Evolutionary conservation across 1,140 invertebrate species (phyloP), one percentile per base, ranked within the genome.

Genomic region (Triops cancriformis): DNA sequence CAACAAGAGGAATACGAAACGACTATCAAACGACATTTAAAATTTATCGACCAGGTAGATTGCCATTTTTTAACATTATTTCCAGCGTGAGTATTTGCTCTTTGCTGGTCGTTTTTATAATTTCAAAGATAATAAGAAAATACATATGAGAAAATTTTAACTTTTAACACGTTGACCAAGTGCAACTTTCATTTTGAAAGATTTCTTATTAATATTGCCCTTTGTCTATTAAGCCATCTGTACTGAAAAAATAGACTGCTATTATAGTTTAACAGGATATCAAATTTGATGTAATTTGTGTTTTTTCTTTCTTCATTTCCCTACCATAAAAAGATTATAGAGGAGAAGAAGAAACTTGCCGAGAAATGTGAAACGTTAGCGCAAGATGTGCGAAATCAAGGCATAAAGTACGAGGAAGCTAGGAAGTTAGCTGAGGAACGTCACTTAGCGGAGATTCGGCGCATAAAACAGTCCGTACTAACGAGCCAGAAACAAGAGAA

Each of bases 1-100:
- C 87, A 90, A 78, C 90, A 91, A 81, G 87, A 87, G 26, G 90
- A 91, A 81, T 90, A 88, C 79, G 90, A 91, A 79, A 83, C 82
- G 1, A 86, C 88, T 7, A 85, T 91, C 9, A 87, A 88, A 73
- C 82, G 90, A 1, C 90, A 91, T 82, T 90, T 91, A 77, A 89
- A 88, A 76, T 91, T 91, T 78, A 91, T 92, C 12, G 89, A 91
- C 80, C 89, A 90, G 76, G 83, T 83, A 27, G 73, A 23, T 7
- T 7, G 31, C 2, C 31, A 37, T 37, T 37, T 37, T n/a, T n/a
- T n/a, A n/a, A n/a, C n/a, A n/a, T n/a, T n/a, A n/a, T n/a, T n/a
- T n/a, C n/a, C n/a, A n/a, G n/a, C n/a, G n/a, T n/a, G n/a, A n/a
- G n/a, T n/a, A n/a, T n/a, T n/a, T n/a, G n/a, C n/a, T n/a, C n/a